phyloP scores from a whole-genome alignment of 1,140 invertebrate genomes.

The Steinernema feltiae region DNA sequence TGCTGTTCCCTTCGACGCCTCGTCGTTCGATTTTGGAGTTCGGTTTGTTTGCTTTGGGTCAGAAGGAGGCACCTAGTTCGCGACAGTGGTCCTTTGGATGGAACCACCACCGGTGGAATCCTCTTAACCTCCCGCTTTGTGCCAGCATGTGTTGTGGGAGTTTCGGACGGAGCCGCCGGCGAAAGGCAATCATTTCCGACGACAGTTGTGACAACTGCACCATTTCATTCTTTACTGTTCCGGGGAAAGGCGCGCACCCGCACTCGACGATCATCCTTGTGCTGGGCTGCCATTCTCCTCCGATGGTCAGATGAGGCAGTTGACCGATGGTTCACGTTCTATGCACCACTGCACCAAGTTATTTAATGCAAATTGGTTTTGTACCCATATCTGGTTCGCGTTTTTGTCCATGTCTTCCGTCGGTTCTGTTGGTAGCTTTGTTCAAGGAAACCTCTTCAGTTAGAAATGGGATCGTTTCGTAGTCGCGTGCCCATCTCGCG shows the following conservation, averaged over 20 bases:
- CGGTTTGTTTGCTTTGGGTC: no score
- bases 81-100: neutral
- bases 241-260: neutral
- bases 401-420: neutral
- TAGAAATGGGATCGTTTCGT: neutral
- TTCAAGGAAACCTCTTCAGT: neutral
- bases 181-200: constrained; percentile 8
- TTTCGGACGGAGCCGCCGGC: neutral
- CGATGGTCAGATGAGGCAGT: no score
- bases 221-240: neutral
- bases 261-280: no score
- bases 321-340: no score
- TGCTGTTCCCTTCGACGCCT: no score
- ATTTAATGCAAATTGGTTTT: no score
- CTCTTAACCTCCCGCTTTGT: neutral
- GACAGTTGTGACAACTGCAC: constrained; percentile 11
- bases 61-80: no score
- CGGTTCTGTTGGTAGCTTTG: neutral
- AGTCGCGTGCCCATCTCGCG: neutral
- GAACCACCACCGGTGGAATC: neutral
- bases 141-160: constrained; percentile 10
- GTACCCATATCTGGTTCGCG: no score
- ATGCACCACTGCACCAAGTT: no score
- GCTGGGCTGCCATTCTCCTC: no score
- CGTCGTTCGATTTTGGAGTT: no score